Percentiles rank a stretch among this genome's conserved stretches.
These are phyloP conservation scores for Neomicropteryx cornuta DNA, from an alignment of 1,140 invertebrate genomes.

Conservation along the genomic window DNA sequence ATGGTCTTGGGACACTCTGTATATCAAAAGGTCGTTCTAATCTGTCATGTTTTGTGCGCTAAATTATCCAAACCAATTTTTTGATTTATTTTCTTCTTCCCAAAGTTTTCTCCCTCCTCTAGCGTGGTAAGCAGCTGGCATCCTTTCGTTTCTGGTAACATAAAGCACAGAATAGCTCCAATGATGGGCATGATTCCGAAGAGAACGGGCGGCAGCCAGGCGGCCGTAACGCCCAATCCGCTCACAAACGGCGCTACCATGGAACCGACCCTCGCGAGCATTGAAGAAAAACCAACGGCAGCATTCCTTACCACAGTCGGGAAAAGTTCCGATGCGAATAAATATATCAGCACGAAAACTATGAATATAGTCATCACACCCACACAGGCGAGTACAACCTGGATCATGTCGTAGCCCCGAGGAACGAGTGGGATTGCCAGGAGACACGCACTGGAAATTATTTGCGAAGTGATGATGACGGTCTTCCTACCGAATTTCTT, in stretches of 20 bases:
- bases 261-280: constrained; percentile 55
- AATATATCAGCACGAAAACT: constrained; percentile 53
- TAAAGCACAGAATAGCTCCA: constrained; percentile 49
- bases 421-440: constrained; percentile 43
- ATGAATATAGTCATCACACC: constrained; percentile 59
- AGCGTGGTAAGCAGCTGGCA: constrained; percentile 63
- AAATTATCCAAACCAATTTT: not conserved
- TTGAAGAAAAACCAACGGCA: constrained; percentile 52
- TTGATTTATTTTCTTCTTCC: constrained; percentile 32
- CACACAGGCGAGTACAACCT: constrained; percentile 45
- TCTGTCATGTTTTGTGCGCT: not conserved
- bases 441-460: constrained; percentile 43
- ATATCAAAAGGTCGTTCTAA: not conserved
- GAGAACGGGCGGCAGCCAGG: constrained; percentile 51
- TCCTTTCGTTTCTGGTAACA: constrained; percentile 66
- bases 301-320: constrained; percentile 57
- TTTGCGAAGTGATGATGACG: constrained; percentile 44
- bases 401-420: constrained; percentile 31
- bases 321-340: constrained; percentile 57
- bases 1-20: not conserved
- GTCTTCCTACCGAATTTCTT: constrained; percentile 45
- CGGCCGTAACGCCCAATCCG: constrained; percentile 27
- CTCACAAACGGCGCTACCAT: constrained; percentile 55
- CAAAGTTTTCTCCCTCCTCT: constrained; percentile 65
- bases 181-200: constrained; percentile 56